Evolutionary conservation across 2,113 vertebrate species (phyloP).

Genomic region (Condylura cristata): DNA sequence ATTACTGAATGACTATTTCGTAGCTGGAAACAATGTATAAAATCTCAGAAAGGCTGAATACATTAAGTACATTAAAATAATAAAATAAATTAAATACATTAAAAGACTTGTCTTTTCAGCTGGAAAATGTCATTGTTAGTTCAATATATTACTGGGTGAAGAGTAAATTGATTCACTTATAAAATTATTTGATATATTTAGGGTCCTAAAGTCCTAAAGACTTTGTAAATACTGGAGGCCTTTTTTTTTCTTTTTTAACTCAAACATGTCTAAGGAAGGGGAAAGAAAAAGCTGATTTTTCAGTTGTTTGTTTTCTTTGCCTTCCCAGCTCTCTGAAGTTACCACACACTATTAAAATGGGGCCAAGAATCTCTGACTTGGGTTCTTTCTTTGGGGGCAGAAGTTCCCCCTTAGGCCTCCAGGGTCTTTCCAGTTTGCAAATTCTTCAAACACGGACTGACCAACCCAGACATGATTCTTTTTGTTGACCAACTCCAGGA

Average conservation of each 20-base stretch:
- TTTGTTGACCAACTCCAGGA: slow-evolving; percentile 13
- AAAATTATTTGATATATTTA: slow-evolving; percentile 17
- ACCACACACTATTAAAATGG: slow-evolving; percentile 16
- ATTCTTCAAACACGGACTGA: slow-evolving; percentile 8
- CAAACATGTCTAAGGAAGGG: slow-evolving; percentile 28
- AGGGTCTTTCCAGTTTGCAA: slow-evolving; percentile 42
- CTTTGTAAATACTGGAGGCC: neutral
- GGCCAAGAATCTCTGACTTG: slow-evolving; percentile 58
- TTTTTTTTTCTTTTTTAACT: slow-evolving; percentile 28
- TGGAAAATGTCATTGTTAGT: slow-evolving; percentile 19
- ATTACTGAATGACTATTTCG: neutral
- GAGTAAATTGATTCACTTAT: slow-evolving; percentile 50
- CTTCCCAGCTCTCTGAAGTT: slow-evolving; percentile 49
- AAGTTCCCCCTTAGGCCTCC: neutral
- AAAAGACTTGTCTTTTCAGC: neutral
- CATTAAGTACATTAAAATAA: no score
- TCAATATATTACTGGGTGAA: neutral
- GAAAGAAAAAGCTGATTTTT: slow-evolving; percentile 63
- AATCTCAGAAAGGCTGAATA: neutral
- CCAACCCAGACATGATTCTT: slow-evolving; percentile 46
- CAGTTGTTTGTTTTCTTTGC: slow-evolving; percentile 71
- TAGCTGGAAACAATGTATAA: neutral
- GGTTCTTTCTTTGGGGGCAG: slow-evolving; percentile 38
- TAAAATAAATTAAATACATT: no score
- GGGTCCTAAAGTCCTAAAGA: slow-evolving; percentile 35